Evolutionary conservation across 2,888 invertebrate genomes (phyloP).

Genomic region (Operophtera brumata): DNA sequence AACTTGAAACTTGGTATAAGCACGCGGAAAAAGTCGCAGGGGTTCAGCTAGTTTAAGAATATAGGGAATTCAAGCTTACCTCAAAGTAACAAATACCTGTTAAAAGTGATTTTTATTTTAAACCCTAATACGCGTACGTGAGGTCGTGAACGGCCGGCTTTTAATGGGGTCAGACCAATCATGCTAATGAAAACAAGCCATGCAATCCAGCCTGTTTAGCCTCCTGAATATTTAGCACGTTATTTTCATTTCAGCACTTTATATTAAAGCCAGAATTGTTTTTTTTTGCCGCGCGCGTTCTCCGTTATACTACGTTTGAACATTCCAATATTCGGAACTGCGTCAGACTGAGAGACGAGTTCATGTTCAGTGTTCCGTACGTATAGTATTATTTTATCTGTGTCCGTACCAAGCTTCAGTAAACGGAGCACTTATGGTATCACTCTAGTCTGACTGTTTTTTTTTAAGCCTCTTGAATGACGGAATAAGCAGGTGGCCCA

Average conservation of each 20-base stretch:
- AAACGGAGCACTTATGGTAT: no score
- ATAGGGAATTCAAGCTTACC: background rate
- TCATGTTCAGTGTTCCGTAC: no score
- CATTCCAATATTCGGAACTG: background rate
- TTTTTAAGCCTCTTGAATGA: no score
- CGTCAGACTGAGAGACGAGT: no score
- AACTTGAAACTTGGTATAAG: no score
- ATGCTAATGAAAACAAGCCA: constrained; percentile 77
- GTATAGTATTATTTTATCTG: no score
- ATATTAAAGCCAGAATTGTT: constrained; percentile 62
- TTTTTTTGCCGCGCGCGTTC: constrained; percentile 34
- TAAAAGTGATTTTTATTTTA: constrained; percentile 32
- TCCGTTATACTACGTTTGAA: background rate
- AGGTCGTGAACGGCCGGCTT: constrained; percentile 46
- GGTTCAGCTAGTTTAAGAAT: no score
- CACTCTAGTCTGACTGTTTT: no score
- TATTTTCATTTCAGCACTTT: constrained; percentile 72
- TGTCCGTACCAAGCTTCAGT: no score
- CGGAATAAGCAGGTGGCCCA: no score
- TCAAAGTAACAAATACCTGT: constrained; percentile 1
- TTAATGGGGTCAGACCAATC: constrained; percentile 74
- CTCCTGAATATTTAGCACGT: constrained; percentile 70
- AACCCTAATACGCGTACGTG: constrained; percentile 38
- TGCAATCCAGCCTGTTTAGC: constrained; percentile 63
- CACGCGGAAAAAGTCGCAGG: no score